A percentile compares a stretch with the other conserved stretches of the same genome.
Conservation (phyloP, 2,113 vertebrate genomes). For the Gobiocypris rarus region DNA sequence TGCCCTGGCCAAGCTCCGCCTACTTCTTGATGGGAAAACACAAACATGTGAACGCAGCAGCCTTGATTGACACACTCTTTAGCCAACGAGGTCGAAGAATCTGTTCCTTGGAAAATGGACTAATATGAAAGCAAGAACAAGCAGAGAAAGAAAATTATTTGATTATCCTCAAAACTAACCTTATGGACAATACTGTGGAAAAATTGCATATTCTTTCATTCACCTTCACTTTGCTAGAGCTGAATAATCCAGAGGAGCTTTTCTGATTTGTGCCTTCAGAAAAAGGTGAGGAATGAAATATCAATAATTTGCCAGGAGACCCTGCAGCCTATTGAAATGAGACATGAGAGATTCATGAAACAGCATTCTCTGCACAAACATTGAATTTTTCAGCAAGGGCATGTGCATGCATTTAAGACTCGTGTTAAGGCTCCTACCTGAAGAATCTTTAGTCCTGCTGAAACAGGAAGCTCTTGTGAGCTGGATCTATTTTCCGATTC, state of each 20-base stretch:
- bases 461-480: slow-evolving; percentile 70
- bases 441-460: slow-evolving; percentile 70
- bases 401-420: background rate
- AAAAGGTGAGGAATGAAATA: slow-evolving; percentile 75
- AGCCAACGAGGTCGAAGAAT: slow-evolving; percentile 67
- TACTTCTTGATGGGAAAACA: slow-evolving; percentile 74
- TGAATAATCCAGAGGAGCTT: slow-evolving; percentile 73
- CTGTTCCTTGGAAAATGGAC: slow-evolving; percentile 78
- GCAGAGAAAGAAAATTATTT: background rate
- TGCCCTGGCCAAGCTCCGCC: slow-evolving; percentile 78
- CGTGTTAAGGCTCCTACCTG: slow-evolving; percentile 62
- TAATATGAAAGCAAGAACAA: slow-evolving; percentile 44
- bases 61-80: slow-evolving; percentile 76
- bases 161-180: background rate
- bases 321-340: slow-evolving; percentile 63
- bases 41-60: slow-evolving; percentile 76
- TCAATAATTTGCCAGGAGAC: slow-evolving; percentile 76
- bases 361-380: background rate
- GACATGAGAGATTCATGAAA: background rate
- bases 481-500: slow-evolving; percentile 57
- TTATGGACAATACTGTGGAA: background rate
- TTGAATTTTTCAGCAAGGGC: background rate
- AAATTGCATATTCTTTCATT: background rate
- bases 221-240: slow-evolving; percentile 75
- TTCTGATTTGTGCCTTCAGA: slow-evolving; percentile 60